Conservation (phyloP, 1,140 invertebrate species). For the Mya arenaria region DNA sequence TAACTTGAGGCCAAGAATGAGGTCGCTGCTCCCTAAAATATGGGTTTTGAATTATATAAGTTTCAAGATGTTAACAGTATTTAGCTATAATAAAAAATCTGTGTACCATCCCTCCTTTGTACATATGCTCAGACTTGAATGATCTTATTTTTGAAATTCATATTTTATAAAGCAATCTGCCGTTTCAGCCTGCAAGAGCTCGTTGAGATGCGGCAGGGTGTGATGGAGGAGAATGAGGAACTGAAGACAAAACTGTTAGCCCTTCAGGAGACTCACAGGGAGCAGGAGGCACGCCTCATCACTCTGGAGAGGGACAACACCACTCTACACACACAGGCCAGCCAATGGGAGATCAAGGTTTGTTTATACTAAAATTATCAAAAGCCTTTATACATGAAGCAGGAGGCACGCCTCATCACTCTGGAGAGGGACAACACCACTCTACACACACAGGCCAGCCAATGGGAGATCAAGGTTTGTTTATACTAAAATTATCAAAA, state of each 20-base stretch:
- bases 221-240: slow-evolving; percentile 52
- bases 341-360: slow-evolving; percentile 12
- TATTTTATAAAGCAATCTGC: neutral
- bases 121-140: too few species aligned
- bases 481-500: neutral
- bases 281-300: slow-evolving; percentile 2
- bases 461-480: slow-evolving; percentile 19
- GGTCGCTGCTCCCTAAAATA: too few species aligned
- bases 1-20: too few species aligned
- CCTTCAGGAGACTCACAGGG: slow-evolving; percentile 3
- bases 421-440: slow-evolving; percentile 36
- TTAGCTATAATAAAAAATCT: too few species aligned
- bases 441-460: slow-evolving; percentile 4
- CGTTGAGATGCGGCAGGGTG: slow-evolving; percentile 2
- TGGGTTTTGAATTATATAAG: too few species aligned
- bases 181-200: slow-evolving; percentile 43
- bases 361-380: neutral
- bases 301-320: slow-evolving; percentile 34
- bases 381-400: too few species aligned
- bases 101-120: too few species aligned
- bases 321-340: slow-evolving; percentile 11
- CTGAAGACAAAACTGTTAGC: slow-evolving; percentile 15
- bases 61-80: too few species aligned
- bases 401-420: slow-evolving; percentile 2
- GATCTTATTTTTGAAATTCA: too few species aligned